Base-by-base conservation (phyloP, 2,797 vertebrate species). In the Phoeniculus purpureus region DNA sequence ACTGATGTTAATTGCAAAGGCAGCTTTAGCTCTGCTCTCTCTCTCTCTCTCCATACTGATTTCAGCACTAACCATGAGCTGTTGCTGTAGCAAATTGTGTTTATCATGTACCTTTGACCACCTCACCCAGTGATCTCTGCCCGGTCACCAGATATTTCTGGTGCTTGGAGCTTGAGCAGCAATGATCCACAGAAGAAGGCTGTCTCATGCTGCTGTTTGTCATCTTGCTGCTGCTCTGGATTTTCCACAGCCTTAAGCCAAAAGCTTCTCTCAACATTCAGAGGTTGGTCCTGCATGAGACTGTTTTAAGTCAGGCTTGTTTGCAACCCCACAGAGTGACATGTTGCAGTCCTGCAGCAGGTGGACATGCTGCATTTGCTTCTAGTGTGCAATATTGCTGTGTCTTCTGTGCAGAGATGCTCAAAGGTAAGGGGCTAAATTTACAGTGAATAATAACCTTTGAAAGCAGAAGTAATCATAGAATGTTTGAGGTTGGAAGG, bases 131-230 rank as follows among this genome's bases (percentile, higher is more conserved):
- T 86, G 88, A 64, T 91, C 74, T 80, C 81, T 89, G 84, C 67
- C 70, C 5, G 0, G 13, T 75, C 51, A 32, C 64, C 32, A 16
- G 54, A 59, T 87, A 12, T 43, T 81, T 32, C 37, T 78, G 59
- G 22, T 54, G 48, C 67, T 87, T 22, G 2, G 5, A 78, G 58
- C 29, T 65, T 3, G 55, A 62, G 55, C 74, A 8, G 55, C 32
- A 26, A 45, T 9, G 1, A 9, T 54, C 29, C 40, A 27, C n/a
- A 19, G 47, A 8, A 61, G 23, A 2, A 2, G 8, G 3, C 65
- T 48, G 11, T 13, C 40, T 73, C 15, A 7, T 0, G 4, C 0
- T 0, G 31, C 7, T 8, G 15, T 60, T 68, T 1, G 0, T 59
- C 27, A 37, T 43, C 59, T 68, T 3, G 1, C 54, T 29, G 40